Conservation (phyloP, 2,888 invertebrate species). For the Gortyna flavago region DNA sequence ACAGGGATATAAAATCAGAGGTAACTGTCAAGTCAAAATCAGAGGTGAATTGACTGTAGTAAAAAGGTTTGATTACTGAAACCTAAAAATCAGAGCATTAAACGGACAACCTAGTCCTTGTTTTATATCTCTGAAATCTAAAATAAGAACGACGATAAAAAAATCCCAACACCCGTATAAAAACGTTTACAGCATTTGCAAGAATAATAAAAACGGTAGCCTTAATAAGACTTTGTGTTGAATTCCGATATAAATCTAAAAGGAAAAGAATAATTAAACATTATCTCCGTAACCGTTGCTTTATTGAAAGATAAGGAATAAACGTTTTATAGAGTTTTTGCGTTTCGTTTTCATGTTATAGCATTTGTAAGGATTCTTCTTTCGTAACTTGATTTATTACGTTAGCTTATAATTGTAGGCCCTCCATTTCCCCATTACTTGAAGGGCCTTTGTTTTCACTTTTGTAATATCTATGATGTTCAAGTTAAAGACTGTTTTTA, state of each 20-base stretch:
- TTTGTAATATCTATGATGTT: background rate
- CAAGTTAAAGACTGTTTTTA: slow-evolving; percentile 5
- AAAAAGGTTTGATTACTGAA: background rate
- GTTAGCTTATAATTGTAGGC: background rate
- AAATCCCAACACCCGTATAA: slow-evolving; percentile 12
- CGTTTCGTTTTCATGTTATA: slow-evolving; percentile 8
- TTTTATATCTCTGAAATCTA: slow-evolving; percentile 16
- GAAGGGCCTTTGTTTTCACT: background rate
- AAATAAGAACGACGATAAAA: slow-evolving; percentile 29
- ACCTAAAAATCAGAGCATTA: background rate
- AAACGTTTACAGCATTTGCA: slow-evolving; percentile 25
- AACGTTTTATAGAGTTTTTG: slow-evolving; percentile 16
- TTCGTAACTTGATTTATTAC: background rate
- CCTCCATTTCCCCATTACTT: background rate
- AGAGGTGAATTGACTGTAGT: background rate
- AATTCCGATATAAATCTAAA: slow-evolving; percentile 43
- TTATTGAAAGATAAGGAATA: slow-evolving; percentile 49
- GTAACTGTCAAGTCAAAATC: background rate
- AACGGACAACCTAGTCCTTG: slow-evolving; percentile 9
- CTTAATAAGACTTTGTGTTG: slow-evolving; percentile 29
- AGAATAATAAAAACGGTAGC: slow-evolving; percentile 29
- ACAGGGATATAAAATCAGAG: background rate
- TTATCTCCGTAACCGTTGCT: slow-evolving; percentile 35
- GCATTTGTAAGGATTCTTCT: background rate
- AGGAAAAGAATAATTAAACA: slow-evolving; percentile 53